Base-by-base conservation (phyloP, 2,888 invertebrate genomes). In the Ganaspis brasiliensis region DNA sequence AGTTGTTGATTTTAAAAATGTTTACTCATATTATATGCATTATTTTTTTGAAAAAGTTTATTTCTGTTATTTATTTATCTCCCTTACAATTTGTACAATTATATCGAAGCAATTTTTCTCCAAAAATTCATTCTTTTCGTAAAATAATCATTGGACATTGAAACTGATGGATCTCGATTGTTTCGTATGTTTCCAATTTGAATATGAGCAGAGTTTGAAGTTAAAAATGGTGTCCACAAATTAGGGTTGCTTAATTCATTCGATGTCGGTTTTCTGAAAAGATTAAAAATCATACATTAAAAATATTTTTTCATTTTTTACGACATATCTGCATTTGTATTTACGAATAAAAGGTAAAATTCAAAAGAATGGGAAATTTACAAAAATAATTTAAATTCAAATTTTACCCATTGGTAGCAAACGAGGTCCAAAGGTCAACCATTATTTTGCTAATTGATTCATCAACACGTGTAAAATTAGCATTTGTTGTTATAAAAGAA, bases 371-470 rank as follows among this genome's bases (percentile, higher is more conserved):
- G n/a, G n/a, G n/a, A n/a, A n/a, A n/a, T n/a, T n/a, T n/a, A n/a
- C n/a, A n/a, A n/a, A n/a, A n/a, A n/a, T n/a, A n/a, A n/a, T n/a
- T n/a, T n/a, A n/a, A n/a, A n/a, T n/a, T n/a, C n/a, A n/a, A n/a
- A n/a, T n/a, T 45, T 19, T 14, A 63, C 63, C 63, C 63, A 40
- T 40, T 45, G 14, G 8, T 63, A n/a, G 63, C 63, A 14, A 63
- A n/a, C n/a, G n/a, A n/a, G n/a, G n/a, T n/a, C n/a, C n/a, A n/a
- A n/a, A n/a, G n/a, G n/a, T n/a, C n/a, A 0, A 63, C 63, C 63
- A 63, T 63, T 21, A 21, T 40, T 40, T 40, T 40, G 8, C 63
- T 37, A 12, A n/a, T n/a, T n/a, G n/a, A n/a, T n/a, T n/a, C n/a
- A n/a, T n/a, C n/a, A n/a, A n/a, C n/a, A n/a, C n/a, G 37, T 8